These are phyloP conservation scores for Corythucha ciliata DNA, from an alignment of 2,888 invertebrate species.

Conservation along the genomic window DNA sequence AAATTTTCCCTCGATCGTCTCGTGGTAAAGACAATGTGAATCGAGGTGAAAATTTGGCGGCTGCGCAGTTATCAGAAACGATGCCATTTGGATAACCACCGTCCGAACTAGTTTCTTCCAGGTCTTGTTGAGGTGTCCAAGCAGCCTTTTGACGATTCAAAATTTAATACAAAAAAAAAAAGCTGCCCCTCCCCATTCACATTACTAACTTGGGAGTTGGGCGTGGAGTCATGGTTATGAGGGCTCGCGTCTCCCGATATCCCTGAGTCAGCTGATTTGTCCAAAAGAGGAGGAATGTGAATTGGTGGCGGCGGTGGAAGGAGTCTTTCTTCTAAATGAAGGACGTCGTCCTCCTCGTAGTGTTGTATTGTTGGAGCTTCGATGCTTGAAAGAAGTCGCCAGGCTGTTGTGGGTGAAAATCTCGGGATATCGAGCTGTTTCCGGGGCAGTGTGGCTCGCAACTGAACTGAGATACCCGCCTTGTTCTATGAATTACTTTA, in stretches of 20 bases:
- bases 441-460: slow-evolving; percentile 70
- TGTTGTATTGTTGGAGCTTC: slow-evolving; percentile 41
- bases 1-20: slow-evolving; percentile 47
- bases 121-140: slow-evolving; percentile 81
- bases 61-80: slow-evolving; percentile 38
- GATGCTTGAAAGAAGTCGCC: slow-evolving; percentile 60
- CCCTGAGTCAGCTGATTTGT: slow-evolving; percentile 75
- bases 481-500: slow-evolving; percentile 2
- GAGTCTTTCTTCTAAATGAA: slow-evolving; percentile 47
- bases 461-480: slow-evolving; percentile 56
- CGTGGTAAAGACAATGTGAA: slow-evolving; percentile 68
- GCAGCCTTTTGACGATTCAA: no score
- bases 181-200: no score
- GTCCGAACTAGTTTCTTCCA: slow-evolving; percentile 55
- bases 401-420: slow-evolving; percentile 75
- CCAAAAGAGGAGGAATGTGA: slow-evolving; percentile 42
- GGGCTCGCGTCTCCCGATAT: slow-evolving; percentile 70
- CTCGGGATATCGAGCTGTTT: slow-evolving; percentile 65
- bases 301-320: slow-evolving; percentile 32
- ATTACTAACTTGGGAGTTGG: slow-evolving; percentile 38
- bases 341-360: slow-evolving; percentile 39
- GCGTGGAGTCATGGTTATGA: slow-evolving; percentile 38
- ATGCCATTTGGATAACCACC: slow-evolving; percentile 40
- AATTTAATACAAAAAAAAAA: no score
- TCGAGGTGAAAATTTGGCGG: slow-evolving; percentile 43